These are phyloP conservation scores for Pseudomyrmex sp. DNA, from an alignment of 1,140 invertebrate genomes.

Conservation along the genomic window DNA sequence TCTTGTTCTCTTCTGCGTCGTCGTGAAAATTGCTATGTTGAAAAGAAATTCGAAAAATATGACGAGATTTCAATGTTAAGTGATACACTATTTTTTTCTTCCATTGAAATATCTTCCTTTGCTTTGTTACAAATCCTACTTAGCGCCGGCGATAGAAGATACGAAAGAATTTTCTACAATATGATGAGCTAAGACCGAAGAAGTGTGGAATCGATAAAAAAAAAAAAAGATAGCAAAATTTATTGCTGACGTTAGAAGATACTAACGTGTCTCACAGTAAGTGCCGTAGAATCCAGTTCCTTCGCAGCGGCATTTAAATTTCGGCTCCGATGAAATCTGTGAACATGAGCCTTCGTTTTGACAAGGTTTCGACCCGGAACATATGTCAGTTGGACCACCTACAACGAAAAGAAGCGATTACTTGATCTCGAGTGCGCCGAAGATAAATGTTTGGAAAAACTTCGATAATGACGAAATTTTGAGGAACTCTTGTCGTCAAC, in stretches of 20 bases:
- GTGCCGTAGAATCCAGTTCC: conserved; percentile 90
- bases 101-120: conserved; percentile 6
- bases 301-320: conserved; percentile 90
- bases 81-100: conserved; percentile 35
- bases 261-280: conserved; percentile 88
- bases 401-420: conserved; percentile 19
- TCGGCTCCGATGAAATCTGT: conserved; percentile 88
- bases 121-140: neutral
- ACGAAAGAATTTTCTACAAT: neutral
- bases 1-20: conserved; percentile 23
- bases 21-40: conserved; percentile 7
- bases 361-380: conserved; percentile 87
- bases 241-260: conserved; percentile 15
- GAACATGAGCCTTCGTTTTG: conserved; percentile 88
- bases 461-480: neutral
- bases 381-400: conserved; percentile 88
- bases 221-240: neutral
- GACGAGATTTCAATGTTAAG: conserved; percentile 4
- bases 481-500: neutral
- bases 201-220: neutral
- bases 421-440: neutral
- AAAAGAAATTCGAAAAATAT: conserved; percentile 18
- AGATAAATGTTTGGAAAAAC: neutral
- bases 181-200: too few relatives aligned
- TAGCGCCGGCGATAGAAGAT: neutral